Percentiles rank a stretch among this genome's conserved stretches.
Evolutionary conservation across 1,140 invertebrate genomes (phyloP).

Genomic region (Macrobrachium nipponense): DNA sequence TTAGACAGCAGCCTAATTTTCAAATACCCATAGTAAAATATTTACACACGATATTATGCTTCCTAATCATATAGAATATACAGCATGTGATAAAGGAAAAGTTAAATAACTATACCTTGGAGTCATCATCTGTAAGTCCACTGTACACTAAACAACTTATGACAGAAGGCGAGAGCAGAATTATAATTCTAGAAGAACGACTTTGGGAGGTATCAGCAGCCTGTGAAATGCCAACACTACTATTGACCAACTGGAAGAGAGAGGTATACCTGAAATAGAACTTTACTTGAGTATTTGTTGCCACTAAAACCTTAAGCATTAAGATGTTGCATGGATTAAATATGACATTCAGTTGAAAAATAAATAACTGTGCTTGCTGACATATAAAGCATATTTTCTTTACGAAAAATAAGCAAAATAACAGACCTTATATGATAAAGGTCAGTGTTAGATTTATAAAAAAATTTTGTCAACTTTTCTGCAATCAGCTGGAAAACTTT

Average conservation of each 20-base stretch:
- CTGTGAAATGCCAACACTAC: conserved; percentile 40
- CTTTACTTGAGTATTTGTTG: background rate
- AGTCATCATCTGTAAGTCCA: conserved; percentile 40
- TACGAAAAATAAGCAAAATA: too few species aligned
- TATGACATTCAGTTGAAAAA: background rate
- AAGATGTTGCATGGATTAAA: background rate
- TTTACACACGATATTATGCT: background rate
- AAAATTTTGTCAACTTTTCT: too few species aligned
- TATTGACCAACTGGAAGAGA: conserved; percentile 21
- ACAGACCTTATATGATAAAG: too few species aligned
- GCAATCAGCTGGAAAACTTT: too few species aligned
- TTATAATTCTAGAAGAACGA: conserved; percentile 30
- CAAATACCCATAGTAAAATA: too few species aligned
- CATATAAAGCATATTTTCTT: too few species aligned
- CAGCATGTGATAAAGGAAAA: background rate
- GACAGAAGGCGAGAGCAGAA: conserved; percentile 24
- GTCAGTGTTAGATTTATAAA: too few species aligned
- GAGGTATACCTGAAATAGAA: conserved; percentile 26
- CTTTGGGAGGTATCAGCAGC: conserved; percentile 26
- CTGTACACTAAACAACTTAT: conserved; percentile 24
- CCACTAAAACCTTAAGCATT: background rate
- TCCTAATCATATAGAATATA: background rate
- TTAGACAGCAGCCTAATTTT: too few species aligned
- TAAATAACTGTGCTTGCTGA: too few species aligned
- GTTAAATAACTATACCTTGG: conserved; percentile 4